Evolutionary conservation across 2,797 vertebrate genomes (phyloP).

Genomic region (Mastacembelus armatus): DNA sequence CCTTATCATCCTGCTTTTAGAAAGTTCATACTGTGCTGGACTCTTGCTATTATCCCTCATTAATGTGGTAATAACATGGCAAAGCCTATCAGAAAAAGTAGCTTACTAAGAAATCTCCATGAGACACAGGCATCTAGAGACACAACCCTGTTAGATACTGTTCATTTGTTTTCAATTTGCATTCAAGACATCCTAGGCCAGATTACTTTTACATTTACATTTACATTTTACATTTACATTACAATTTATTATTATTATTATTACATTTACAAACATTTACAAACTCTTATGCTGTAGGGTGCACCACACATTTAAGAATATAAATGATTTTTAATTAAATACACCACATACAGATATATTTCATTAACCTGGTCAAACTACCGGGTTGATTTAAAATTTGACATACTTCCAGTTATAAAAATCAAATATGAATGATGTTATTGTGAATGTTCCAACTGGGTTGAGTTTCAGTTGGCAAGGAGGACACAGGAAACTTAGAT

Average conservation of each 20-base stretch:
- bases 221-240: neutral
- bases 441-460: neutral
- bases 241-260: no score
- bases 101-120: neutral
- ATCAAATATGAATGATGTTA: neutral
- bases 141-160: slow-evolving; percentile 16
- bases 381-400: neutral
- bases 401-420: neutral
- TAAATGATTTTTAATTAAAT: no score
- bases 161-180: slow-evolving; percentile 32
- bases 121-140: slow-evolving; percentile 8
- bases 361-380: no score
- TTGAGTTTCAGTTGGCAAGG: neutral
- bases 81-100: slow-evolving; percentile 13
- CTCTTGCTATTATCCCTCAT: slow-evolving; percentile 33
- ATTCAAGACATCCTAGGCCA: neutral
- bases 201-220: neutral
- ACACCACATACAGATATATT: neutral
- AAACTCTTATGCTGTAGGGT: no score
- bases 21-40: slow-evolving; percentile 47
- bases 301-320: no score
- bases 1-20: slow-evolving; percentile 66
- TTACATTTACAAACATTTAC: no score
- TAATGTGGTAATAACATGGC: slow-evolving; percentile 11
- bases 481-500: neutral